These are phyloP conservation scores for Dolichopus griseipennis DNA, from an alignment of 2,888 invertebrate genomes.

Conservation along the genomic window DNA sequence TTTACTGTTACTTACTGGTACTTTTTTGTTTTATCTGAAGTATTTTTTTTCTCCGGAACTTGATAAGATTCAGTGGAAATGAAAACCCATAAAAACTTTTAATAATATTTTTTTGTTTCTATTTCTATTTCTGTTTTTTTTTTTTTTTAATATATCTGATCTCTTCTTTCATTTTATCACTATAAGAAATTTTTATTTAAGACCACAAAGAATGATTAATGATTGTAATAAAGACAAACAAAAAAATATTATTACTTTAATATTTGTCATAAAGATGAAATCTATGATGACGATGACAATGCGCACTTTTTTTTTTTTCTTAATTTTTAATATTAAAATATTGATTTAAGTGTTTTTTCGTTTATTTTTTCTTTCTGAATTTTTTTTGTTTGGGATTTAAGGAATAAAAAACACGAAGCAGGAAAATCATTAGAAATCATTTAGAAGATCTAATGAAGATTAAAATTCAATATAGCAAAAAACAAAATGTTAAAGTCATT, in stretches of 20 bases:
- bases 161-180: no score
- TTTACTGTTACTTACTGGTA: background rate
- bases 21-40: background rate
- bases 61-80: background rate
- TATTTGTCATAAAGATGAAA: background rate
- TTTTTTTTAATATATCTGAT: no score
- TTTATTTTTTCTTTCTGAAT: background rate
- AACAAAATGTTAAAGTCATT: no score
- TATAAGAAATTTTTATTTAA: background rate
- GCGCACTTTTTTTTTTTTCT: background rate
- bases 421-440: no score
- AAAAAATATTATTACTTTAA: background rate
- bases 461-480: no score
- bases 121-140: background rate
- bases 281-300: background rate
- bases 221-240: background rate
- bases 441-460: no score
- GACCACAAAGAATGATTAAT: background rate
- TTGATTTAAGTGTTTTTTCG: background rate
- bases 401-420: no score
- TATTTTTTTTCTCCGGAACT: background rate
- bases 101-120: background rate
- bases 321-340: conserved; percentile 2
- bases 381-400: no score
- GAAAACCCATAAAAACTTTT: background rate